Conservation (phyloP, 1,140 invertebrate species). For the Varroa destructor region DNA sequence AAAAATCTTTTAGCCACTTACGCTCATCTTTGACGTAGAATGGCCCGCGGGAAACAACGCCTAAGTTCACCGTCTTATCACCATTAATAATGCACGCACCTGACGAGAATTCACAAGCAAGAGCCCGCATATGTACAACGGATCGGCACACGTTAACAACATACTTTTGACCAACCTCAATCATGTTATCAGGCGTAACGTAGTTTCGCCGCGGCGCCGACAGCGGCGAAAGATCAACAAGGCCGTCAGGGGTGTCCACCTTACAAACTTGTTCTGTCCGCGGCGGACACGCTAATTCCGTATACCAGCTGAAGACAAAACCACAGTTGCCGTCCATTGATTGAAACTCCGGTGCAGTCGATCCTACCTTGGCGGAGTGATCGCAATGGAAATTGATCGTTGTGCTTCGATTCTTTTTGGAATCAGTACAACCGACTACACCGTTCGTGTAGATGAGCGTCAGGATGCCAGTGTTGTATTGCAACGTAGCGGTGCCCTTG, state of each 20-base stretch:
- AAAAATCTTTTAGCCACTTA: not conserved
- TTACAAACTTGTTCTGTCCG: not conserved
- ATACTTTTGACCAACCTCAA: conserved; percentile 34
- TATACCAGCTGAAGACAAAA: conserved; percentile 17
- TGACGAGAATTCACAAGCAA: conserved; percentile 37
- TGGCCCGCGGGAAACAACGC: conserved; percentile 26
- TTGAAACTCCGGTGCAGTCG: not conserved
- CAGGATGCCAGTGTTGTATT: conserved; percentile 36
- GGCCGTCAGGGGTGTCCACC: conserved; percentile 25
- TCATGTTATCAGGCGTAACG: conserved; percentile 31
- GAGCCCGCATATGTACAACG: conserved; percentile 37
- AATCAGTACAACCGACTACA: conserved; percentile 35
- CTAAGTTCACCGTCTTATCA: conserved; percentile 31
- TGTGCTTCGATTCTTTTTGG: conserved; percentile 36
- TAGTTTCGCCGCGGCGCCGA: conserved; percentile 37
- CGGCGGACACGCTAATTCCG: conserved; percentile 20
- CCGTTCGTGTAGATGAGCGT: conserved; percentile 37
- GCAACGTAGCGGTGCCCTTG: conserved; percentile 34
- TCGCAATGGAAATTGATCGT: conserved; percentile 40
- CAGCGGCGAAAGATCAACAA: conserved; percentile 36
- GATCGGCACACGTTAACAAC: conserved; percentile 37
- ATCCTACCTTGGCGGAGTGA: conserved; percentile 30
- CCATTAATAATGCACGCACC: conserved; percentile 37
- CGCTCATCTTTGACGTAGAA: conserved; percentile 30
- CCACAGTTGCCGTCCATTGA: conserved; percentile 14